Percentiles rank a stretch among this genome's conserved stretches.
Evolutionary conservation across 2,797 vertebrate genomes (phyloP).

Genomic region (Bryconaethiops microstoma): DNA sequence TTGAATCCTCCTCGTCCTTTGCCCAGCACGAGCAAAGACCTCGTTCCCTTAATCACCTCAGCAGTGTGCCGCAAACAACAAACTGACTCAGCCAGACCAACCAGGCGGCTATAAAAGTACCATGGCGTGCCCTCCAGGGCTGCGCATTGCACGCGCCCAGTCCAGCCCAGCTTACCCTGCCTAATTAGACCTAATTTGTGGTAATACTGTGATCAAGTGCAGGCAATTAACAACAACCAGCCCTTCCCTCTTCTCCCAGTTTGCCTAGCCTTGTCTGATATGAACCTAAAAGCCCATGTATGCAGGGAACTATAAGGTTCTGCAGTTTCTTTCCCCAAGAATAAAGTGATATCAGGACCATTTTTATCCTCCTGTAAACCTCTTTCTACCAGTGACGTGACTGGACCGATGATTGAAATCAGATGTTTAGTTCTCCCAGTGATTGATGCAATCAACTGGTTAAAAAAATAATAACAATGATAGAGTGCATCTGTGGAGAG

Average conservation of each 20-base stretch:
- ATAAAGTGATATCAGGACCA: too few relatives aligned
- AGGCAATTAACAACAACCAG: slow-evolving; percentile 74
- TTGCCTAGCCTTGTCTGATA: slow-evolving; percentile 62
- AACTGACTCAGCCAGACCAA: slow-evolving; percentile 73
- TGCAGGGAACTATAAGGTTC: background rate
- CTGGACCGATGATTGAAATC: background rate
- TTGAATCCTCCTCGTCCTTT: slow-evolving; percentile 74
- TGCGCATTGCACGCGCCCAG: slow-evolving; percentile 73
- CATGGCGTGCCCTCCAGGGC: slow-evolving; percentile 76
- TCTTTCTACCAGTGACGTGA: background rate
- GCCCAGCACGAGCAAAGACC: slow-evolving; percentile 57
- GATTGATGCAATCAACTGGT: background rate
- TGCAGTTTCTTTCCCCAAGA: too few relatives aligned
- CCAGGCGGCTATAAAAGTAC: slow-evolving; percentile 76
- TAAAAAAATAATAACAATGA: background rate
- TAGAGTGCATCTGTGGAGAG: background rate
- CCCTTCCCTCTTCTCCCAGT: slow-evolving; percentile 66
- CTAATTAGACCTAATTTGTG: slow-evolving; percentile 81
- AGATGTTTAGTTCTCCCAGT: background rate
- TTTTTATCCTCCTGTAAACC: too few relatives aligned
- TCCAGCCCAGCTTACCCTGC: slow-evolving; percentile 77
- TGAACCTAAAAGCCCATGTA: background rate
- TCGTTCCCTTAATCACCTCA: slow-evolving; percentile 70
- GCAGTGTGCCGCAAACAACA: slow-evolving; percentile 69
- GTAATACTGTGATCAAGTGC: slow-evolving; percentile 78